Percentiles rank a stretch among this genome's conserved stretches.
Conservation (phyloP, 2,888 invertebrate genomes). For the Napeogenes sylphis region DNA sequence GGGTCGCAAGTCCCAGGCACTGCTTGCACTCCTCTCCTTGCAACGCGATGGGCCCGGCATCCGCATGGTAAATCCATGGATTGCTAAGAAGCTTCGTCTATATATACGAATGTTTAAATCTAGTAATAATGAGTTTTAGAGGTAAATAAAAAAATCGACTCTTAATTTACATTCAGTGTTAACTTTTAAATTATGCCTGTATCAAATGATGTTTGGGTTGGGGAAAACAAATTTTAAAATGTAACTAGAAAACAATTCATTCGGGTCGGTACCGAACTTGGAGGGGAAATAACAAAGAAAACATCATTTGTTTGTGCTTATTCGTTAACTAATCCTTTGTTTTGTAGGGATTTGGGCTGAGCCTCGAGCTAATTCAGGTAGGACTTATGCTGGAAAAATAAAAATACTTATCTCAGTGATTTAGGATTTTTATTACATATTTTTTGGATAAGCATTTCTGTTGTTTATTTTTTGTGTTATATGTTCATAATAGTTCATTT, state of each 20-base stretch:
- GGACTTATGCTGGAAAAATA: constrained; percentile 35
- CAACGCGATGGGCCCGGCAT: no score
- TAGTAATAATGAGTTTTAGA: no score
- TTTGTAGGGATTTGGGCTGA: constrained; percentile 41
- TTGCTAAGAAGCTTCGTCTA: no score
- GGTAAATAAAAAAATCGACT: no score
- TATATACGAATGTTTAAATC: no score
- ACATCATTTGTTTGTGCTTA: constrained; percentile 46
- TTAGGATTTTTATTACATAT: constrained; percentile 24
- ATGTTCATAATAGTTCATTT: no score
- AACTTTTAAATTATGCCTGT: no score
- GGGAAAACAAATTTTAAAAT: neutral
- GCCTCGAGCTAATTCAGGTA: constrained; percentile 43
- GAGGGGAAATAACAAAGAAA: constrained; percentile 38
- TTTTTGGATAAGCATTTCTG: constrained; percentile 9
- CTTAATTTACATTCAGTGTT: no score
- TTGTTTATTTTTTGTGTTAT: no score
- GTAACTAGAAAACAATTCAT: constrained; percentile 1
- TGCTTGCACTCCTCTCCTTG: no score
- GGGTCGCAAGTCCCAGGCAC: no score
- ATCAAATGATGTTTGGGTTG: neutral
- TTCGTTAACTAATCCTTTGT: constrained; percentile 47
- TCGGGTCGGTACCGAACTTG: neutral
- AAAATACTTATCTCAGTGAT: constrained; percentile 25
- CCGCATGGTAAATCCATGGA: no score